Evolutionary conservation across 1,140 invertebrate species (phyloP).

Genomic region (Sminthurides bifidus): DNA sequence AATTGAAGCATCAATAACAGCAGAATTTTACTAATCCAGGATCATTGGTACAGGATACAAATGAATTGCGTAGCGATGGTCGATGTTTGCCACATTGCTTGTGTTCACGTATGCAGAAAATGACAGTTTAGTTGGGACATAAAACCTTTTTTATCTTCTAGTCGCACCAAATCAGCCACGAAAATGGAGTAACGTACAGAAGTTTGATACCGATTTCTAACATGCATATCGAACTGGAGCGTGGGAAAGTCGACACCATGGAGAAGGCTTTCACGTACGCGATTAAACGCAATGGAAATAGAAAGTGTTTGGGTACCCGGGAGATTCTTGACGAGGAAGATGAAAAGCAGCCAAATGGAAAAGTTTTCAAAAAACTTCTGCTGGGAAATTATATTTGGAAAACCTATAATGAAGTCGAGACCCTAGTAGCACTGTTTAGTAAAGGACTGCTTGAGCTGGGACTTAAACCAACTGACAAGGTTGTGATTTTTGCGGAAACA

Average conservation of each 20-base stretch:
- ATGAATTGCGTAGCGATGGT: too few relatives aligned
- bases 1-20: not conserved
- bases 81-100: not conserved
- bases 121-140: not conserved
- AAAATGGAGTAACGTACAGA: conserved; percentile 55
- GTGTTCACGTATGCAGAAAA: not conserved
- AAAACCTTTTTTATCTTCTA: conserved; percentile 35
- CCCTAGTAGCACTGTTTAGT: conserved; percentile 60
- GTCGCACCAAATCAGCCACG: conserved; percentile 45
- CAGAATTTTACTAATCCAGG: not conserved
- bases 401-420: conserved; percentile 66
- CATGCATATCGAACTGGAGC: conserved; percentile 56
- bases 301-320: conserved; percentile 75
- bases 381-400: conserved; percentile 90
- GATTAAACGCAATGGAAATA: conserved; percentile 53
- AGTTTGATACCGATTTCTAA: conserved; percentile 52
- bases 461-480: conserved; percentile 37
- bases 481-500: conserved; percentile 95
- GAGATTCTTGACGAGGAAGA: conserved; percentile 85
- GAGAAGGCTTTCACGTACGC: conserved; percentile 73
- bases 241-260: conserved; percentile 69
- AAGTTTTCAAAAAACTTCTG: conserved; percentile 91
- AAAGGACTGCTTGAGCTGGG: conserved; percentile 55
- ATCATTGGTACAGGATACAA: too few relatives aligned
- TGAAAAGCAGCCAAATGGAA: conserved; percentile 82